phyloP scores from a whole-genome alignment of 2,113 vertebrate species.

The Ceratotherium simum region DNA sequence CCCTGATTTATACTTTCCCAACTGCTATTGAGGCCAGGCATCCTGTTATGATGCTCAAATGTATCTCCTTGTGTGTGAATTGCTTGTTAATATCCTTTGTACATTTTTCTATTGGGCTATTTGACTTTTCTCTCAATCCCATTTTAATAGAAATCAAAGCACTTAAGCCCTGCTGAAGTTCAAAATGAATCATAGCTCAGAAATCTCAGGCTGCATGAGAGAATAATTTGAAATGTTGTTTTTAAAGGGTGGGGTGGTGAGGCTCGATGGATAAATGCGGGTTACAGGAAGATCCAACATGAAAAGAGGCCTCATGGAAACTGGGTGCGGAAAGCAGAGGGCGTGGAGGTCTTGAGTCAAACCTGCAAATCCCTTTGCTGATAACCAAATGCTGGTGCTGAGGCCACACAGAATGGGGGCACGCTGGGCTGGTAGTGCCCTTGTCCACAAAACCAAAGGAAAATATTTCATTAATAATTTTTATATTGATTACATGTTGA shows the following conservation, averaged over 20 bases:
- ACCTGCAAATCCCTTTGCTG: background rate
- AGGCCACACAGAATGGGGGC: background rate
- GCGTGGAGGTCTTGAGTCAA: background rate
- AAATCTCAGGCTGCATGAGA: constrained; percentile 16
- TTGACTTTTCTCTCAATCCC: constrained; percentile 30
- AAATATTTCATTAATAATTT: background rate
- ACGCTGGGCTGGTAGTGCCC: accelerated
- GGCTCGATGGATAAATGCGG: background rate
- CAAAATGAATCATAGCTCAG: constrained; percentile 61
- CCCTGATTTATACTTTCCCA: background rate
- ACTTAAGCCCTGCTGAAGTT: constrained; percentile 59
- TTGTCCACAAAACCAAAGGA: background rate
- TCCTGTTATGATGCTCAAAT: background rate
- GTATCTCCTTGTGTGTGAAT: background rate
- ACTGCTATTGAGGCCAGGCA: accelerated
- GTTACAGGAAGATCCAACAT: background rate
- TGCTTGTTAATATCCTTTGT: background rate
- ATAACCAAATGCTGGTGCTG: background rate
- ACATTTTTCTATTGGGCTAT: background rate
- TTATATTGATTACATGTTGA: background rate
- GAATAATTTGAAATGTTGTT: constrained; percentile 45
- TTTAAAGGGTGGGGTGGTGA: constrained; percentile 46
- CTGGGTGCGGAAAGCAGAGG: background rate
- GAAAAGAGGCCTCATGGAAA: background rate
- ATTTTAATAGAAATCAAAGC: background rate